Conservation (phyloP, 2,888 invertebrate genomes). For the Nephrotoma appendiculata region DNA sequence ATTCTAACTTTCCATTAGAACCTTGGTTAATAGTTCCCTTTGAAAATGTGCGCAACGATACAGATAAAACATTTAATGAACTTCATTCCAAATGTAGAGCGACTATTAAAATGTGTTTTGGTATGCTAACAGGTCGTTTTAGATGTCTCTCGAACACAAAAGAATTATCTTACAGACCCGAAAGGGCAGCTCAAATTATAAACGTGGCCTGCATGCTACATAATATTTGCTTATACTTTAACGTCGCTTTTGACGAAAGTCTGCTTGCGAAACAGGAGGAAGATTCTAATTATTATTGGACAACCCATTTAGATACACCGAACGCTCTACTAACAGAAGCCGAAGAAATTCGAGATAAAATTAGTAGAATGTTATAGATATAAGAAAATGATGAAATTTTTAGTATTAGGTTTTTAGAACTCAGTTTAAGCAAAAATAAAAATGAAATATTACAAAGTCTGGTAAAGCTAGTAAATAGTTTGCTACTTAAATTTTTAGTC, state of each 20-base stretch:
- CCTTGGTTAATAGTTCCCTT: background rate
- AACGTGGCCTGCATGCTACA: background rate
- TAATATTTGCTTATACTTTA: background rate
- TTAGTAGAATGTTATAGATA: background rate
- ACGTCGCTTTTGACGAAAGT: background rate
- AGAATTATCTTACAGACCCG: background rate
- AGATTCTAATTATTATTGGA: background rate
- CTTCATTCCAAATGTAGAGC: background rate
- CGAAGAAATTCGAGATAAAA: background rate
- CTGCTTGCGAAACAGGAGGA: background rate
- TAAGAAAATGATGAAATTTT: too few relatives aligned
- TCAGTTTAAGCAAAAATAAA: too few relatives aligned
- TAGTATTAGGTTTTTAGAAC: too few relatives aligned
- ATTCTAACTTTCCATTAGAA: background rate
- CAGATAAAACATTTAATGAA: background rate
- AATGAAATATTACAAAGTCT: too few relatives aligned
- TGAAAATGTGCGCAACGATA: background rate
- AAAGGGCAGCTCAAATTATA: background rate
- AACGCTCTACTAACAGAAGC: background rate
- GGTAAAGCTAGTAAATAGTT: too few relatives aligned
- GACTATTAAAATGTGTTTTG: background rate
- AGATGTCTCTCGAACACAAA: background rate
- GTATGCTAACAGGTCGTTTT: background rate
- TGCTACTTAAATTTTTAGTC: too few relatives aligned
- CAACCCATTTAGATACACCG: background rate